phyloP scores from a whole-genome alignment of 2,797 vertebrate genomes.

The Amblyopsis hoosieri region DNA sequence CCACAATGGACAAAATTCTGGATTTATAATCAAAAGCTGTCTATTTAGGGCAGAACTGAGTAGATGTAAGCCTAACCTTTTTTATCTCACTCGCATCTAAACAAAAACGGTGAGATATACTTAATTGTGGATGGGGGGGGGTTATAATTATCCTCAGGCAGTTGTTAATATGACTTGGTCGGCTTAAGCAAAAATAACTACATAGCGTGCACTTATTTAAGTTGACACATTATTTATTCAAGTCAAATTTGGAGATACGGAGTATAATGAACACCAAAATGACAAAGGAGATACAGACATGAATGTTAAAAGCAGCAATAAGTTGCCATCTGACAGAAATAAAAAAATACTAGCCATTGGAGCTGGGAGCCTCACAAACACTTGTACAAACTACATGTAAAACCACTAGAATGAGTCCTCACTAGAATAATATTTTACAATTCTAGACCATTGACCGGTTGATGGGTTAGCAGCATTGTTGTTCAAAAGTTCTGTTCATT shows the following conservation, averaged over 20 bases:
- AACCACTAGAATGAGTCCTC: slow-evolving; percentile 52
- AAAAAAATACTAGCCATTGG: slow-evolving; percentile 48
- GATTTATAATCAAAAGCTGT: slow-evolving; percentile 78
- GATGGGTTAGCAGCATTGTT: slow-evolving; percentile 72
- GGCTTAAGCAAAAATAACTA: slow-evolving; percentile 61
- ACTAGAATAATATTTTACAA: slow-evolving; percentile 61
- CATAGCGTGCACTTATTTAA: slow-evolving; percentile 62
- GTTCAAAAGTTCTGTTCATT: slow-evolving; percentile 73
- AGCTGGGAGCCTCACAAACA: slow-evolving; percentile 45
- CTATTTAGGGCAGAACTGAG: slow-evolving; percentile 75
- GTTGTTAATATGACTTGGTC: slow-evolving; percentile 65
- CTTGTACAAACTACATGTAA: slow-evolving; percentile 40
- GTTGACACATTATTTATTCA: slow-evolving; percentile 58
- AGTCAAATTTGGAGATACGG: slow-evolving; percentile 30
- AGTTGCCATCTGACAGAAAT: slow-evolving; percentile 46
- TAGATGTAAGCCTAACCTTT: slow-evolving; percentile 76
- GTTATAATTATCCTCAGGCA: slow-evolving; percentile 68
- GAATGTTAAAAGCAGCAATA: slow-evolving; percentile 67
- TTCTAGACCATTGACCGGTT: slow-evolving; percentile 64
- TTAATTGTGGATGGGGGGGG: slow-evolving; percentile 61
- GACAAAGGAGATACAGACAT: slow-evolving; percentile 62
- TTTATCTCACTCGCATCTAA: slow-evolving; percentile 71
- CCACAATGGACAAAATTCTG: slow-evolving; percentile 72
- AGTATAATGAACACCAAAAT: slow-evolving; percentile 61
- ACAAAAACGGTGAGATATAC: slow-evolving; percentile 67